Conservation (phyloP, 2,113 vertebrate genomes). For the Malurus alboscapulatus region DNA sequence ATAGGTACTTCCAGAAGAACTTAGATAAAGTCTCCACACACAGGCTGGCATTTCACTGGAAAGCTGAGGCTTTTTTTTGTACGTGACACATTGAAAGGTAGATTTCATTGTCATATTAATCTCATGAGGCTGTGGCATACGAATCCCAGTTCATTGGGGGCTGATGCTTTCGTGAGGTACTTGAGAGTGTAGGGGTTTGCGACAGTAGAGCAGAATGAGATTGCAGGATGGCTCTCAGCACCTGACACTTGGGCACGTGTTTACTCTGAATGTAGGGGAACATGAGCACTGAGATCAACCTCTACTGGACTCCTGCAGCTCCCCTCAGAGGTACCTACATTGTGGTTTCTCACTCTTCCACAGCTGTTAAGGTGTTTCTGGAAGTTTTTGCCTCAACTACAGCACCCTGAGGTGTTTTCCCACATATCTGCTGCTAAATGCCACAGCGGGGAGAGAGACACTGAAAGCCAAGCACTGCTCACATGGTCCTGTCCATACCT, state of each 20-base stretch:
- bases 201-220: not conserved
- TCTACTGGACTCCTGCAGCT: not conserved
- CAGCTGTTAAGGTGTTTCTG: not conserved
- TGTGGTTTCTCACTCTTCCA: not conserved
- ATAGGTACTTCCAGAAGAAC: not conserved
- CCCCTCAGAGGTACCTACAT: not conserved
- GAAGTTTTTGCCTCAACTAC: not conserved
- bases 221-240: not conserved
- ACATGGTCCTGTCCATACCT: not conserved
- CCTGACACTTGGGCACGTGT: not conserved
- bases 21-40: not conserved
- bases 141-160: not conserved
- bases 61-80: not conserved
- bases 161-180: not conserved
- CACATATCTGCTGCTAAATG: not conserved
- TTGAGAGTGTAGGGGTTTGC: not conserved
- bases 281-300: not conserved
- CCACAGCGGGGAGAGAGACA: not conserved
- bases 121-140: not conserved
- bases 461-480: not conserved
- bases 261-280: not conserved
- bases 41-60: not conserved
- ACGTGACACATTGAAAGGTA: not conserved
- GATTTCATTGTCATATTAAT: not conserved
- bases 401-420: not conserved